A percentile compares a stretch with the other conserved stretches of the same genome.
Evolutionary conservation across 1,140 invertebrate species (phyloP).

Genomic region (Maniola jurtina): DNA sequence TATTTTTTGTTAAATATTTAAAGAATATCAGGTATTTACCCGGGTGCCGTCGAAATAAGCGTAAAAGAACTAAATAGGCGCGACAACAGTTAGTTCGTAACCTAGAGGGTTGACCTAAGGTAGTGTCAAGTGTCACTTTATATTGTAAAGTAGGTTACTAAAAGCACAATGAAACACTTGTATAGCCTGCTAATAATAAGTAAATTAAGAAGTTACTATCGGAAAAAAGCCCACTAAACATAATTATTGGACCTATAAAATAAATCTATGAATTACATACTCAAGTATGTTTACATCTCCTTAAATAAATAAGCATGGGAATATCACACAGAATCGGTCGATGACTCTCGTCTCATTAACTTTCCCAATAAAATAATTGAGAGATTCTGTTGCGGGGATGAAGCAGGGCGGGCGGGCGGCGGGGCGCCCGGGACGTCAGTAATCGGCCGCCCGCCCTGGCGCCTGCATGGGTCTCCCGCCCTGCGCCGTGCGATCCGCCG

Average conservation of each 20-base stretch:
- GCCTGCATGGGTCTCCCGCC: conserved; percentile 46
- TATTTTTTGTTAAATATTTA: too few species aligned
- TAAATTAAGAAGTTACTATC: too few species aligned
- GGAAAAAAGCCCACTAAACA: not conserved
- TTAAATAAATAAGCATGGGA: conserved; percentile 37
- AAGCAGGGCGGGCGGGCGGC: conserved; percentile 39
- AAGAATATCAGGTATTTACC: too few species aligned
- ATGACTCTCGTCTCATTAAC: conserved; percentile 71
- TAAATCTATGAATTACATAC: not conserved
- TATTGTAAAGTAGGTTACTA: too few species aligned
- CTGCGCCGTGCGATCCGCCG: conserved; percentile 33
- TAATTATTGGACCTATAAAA: not conserved
- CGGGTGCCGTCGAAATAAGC: too few species aligned
- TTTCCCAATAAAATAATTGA: conserved; percentile 77
- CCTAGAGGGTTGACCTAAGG: too few species aligned
- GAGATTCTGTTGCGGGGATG: conserved; percentile 62
- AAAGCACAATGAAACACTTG: too few species aligned
- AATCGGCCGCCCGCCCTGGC: conserved; percentile 62
- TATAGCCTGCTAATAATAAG: too few species aligned
- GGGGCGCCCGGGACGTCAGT: conserved; percentile 56
- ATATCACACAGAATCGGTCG: conserved; percentile 50
- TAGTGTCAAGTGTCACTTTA: too few species aligned
- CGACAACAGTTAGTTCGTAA: too few species aligned
- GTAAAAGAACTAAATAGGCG: too few species aligned
- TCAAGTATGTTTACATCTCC: conserved; percentile 5